Evolutionary conservation across 2,113 vertebrate genomes (phyloP), one percentile per base, ranked within the genome.

Genomic region (Suncus etruscus): DNA sequence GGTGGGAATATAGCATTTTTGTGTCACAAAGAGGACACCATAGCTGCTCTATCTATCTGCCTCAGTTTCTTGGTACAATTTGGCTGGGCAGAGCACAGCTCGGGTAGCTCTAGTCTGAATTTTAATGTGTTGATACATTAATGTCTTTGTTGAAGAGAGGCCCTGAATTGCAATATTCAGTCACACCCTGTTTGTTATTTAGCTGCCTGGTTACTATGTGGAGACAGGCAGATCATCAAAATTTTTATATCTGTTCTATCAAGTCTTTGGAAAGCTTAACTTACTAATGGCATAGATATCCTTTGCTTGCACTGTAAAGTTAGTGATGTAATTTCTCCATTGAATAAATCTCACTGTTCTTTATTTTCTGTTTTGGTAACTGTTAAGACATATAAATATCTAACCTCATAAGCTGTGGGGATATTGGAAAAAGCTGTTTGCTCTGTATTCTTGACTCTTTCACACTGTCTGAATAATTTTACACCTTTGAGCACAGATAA

Each of bases 301-400:
- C 32, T 93, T 91, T 79, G 51, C 10, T 6, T 18, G 32, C 29
- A 15, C 31, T 70, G 4, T 50, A 50, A 86, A 80, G 27, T n/a
- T 48, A 82, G 1, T 0, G 3, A 66, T 39, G 80, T 92, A 11
- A 6, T 32, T 68, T n/a, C 29, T 75, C 32, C 83, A 8, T 8
- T 27, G 54, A 90, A 81, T 94, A 25, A 73, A 0, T 83, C 68
- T 54, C 4, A 48, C 2, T 58, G 0, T 68, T 89, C 22, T 96
- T 92, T 79, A 11, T 82, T 87, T 88, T 90, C 54, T 90, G 69
- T 76, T 63, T 68, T 87, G 48, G 54, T 83, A 29, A 7, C 68
- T 51, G 10, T 45, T 76, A 63, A 32, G 84, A 92, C 75, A 66
- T 74, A 22, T 51, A 80, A 45, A 58, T 69, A 22, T 10, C 25